Conservation (phyloP, 2,888 invertebrate species). For the Lydus trimaculatus region DNA sequence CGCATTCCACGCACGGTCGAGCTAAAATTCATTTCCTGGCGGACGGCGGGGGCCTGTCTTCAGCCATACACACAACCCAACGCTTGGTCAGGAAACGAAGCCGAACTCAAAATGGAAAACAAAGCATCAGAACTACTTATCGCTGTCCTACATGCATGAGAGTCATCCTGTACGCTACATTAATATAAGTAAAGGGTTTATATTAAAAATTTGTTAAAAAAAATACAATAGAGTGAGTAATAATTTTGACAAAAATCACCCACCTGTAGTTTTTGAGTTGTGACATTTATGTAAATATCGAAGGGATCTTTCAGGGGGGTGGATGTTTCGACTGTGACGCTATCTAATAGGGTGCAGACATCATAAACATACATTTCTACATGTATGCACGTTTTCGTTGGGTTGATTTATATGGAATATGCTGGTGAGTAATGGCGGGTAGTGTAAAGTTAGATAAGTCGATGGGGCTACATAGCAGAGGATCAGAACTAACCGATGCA, state of each 20-base stretch:
- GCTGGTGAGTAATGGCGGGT: constrained; percentile 36
- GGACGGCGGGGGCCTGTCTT: constrained; percentile 55
- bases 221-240: neutral
- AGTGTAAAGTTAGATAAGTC: constrained; percentile 16
- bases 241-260: neutral
- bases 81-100: constrained; percentile 57
- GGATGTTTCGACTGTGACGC: neutral
- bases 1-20: constrained; percentile 48
- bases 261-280: constrained; percentile 6
- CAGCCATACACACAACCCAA: constrained; percentile 52
- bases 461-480: constrained; percentile 14
- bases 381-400: constrained; percentile 8
- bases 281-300: constrained; percentile 3
- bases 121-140: constrained; percentile 50
- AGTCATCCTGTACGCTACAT: constrained; percentile 33
- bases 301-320: neutral
- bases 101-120: constrained; percentile 57
- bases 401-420: constrained; percentile 36
- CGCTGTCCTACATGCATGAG: constrained; percentile 35
- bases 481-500: constrained; percentile 23
- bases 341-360: constrained; percentile 18
- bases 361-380: constrained; percentile 23
- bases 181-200: constrained; percentile 23
- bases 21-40: constrained; percentile 60
- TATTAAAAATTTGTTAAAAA: neutral